Base-by-base conservation (phyloP, 2,113 vertebrate species). In the Anguilla rostrata region DNA sequence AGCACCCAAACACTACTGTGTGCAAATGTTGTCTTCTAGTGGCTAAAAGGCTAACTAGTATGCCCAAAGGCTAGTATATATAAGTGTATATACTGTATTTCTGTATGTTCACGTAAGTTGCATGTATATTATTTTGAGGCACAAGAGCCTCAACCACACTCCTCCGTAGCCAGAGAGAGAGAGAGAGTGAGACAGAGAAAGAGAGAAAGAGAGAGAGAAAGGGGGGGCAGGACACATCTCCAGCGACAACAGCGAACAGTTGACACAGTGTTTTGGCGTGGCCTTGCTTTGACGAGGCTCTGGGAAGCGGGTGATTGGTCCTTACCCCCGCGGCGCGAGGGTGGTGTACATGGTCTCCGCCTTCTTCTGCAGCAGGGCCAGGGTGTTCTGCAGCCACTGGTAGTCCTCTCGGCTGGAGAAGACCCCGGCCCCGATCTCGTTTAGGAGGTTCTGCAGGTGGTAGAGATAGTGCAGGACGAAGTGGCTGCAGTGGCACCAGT, bases 401-500 rank as follows among this genome's bases (percentile, higher is more conserved):
- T 94, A 91, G n/a, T 95, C 92, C 0, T 92, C 20, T 2, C 85
- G 34, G 83, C 82, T 88, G 0, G 83, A 81, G 87, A 96, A 94
- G 79, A 89, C 86, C 83, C 87, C 94, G 9, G 1, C 90, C 34
- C 92, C 94, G 63, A 94, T 80, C 53, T 90, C 91, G 29, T 93
- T 92, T 91, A 96, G 89, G 75, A 90, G 86, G 86, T 89, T 60
- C 75, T 90, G 89, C 57, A 96, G 90, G 87, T 93, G 95, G 82
- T 87, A 90, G 75, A 95, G 93, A 14, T 90, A 92, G 66, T 90
- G 92, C 3, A 93, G 89, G 49, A 96, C 81, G 79, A 96, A 96
- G 81, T 91, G 94, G 87, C 94, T 94, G 90, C 94, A 94, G 90
- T 93, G 91, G 12, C 94, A 93, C 94, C 94, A 95, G 90, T 95